A percentile compares a stretch with the other conserved stretches of the same genome.
Evolutionary conservation across 2,888 invertebrate species (phyloP).

Genomic region (Embidobia sp.): DNA sequence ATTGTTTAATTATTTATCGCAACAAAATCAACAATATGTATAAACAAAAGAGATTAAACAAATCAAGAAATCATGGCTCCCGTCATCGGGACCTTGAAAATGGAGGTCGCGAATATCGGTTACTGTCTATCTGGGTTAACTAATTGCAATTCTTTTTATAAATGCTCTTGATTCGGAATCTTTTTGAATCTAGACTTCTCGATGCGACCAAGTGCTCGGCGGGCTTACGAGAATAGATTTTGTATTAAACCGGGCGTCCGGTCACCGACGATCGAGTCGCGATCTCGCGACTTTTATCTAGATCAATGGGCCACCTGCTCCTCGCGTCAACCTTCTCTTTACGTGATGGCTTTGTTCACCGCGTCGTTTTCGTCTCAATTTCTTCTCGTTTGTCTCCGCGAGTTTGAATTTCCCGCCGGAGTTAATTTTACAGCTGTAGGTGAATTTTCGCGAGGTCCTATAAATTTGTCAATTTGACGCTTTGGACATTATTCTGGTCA

Average conservation of each 20-base stretch:
- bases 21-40: no score
- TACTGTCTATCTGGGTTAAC: conserved; percentile 73
- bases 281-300: no score
- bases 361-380: background rate
- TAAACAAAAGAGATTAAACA: background rate
- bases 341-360: conserved; percentile 25
- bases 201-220: conserved; percentile 45
- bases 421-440: no score
- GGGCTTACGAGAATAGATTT: conserved; percentile 46
- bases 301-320: conserved; percentile 67
- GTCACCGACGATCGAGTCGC: no score
- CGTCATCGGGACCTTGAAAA: conserved; percentile 64
- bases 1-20: no score
- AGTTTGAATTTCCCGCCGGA: no score
- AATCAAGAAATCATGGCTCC: conserved; percentile 9
- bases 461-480: no score
- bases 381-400: background rate
- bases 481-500: no score
- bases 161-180: conserved; percentile 58
- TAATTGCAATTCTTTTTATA: conserved; percentile 70
- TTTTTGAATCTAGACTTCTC: conserved; percentile 54
- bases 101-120: conserved; percentile 73
- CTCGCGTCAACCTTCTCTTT: conserved; percentile 56
- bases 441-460: no score
- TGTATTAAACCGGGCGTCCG: no score